phyloP scores from a whole-genome alignment of 2,797 vertebrate genomes.

The Liasis olivaceus region DNA sequence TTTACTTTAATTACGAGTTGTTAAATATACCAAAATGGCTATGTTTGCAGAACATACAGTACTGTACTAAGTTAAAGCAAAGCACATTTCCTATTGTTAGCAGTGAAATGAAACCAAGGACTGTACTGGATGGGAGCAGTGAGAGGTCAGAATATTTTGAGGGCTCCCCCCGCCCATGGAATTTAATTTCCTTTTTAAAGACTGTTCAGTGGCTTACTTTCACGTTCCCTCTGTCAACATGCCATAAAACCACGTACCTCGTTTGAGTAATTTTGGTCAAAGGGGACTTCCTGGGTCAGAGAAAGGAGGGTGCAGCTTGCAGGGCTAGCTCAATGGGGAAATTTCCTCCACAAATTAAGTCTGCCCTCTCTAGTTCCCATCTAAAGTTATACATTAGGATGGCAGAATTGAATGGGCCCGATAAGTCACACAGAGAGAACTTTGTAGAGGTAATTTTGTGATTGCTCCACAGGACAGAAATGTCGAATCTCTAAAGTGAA shows the following conservation, averaged over 20 bases:
- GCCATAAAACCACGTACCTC: background rate
- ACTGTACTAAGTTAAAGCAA: background rate
- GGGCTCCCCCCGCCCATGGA: background rate
- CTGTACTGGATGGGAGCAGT: background rate
- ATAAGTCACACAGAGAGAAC: background rate
- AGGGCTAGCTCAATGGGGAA: background rate
- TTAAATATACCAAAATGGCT: background rate
- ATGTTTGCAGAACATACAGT: background rate
- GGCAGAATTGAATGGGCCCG: background rate
- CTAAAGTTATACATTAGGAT: background rate
- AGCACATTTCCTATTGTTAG: background rate
- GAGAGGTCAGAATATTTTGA: background rate
- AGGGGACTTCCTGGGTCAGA: background rate
- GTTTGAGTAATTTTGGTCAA: background rate
- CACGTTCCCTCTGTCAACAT: background rate
- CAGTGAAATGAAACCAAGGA: background rate
- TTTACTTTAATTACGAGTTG: background rate
- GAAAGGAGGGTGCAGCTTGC: background rate
- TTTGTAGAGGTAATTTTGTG: background rate
- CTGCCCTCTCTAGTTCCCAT: background rate
- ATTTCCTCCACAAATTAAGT: background rate
- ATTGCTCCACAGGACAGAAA: background rate
- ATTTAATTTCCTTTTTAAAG: background rate
- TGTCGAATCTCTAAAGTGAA: rapidly evolving
- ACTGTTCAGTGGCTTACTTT: background rate